Conservation (phyloP, 2,888 invertebrate species). For the Hyalella azteca region DNA sequence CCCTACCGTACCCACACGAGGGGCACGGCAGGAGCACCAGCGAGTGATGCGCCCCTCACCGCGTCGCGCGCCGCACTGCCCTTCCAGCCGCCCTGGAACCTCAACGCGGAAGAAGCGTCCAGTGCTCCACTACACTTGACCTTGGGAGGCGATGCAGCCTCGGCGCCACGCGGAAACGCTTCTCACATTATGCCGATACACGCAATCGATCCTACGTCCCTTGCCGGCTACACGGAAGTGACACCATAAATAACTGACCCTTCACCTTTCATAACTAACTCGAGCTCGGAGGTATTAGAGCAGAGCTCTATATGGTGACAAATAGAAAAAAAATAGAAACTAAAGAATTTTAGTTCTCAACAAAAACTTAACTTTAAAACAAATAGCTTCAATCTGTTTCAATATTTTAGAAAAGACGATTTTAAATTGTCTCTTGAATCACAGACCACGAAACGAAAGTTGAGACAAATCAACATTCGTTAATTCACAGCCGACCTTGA, state of each 20-base stretch:
- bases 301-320: too few species aligned
- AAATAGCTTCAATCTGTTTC: too few species aligned
- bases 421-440: too few species aligned
- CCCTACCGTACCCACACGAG: background rate
- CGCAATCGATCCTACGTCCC: background rate
- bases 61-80: slow-evolving; percentile 6
- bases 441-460: too few species aligned
- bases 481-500: too few species aligned
- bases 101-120: background rate
- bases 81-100: background rate
- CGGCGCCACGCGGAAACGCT: background rate
- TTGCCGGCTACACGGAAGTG: background rate
- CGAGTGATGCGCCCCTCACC: background rate
- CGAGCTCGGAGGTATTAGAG: too few species aligned
- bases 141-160: background rate
- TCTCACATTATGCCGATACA: background rate
- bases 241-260: background rate
- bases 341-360: too few species aligned
- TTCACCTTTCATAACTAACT: too few species aligned
- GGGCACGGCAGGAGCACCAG: slow-evolving; percentile 5
- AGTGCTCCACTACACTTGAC: background rate
- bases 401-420: too few species aligned
- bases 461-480: too few species aligned
- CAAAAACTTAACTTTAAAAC: too few species aligned
- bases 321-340: too few species aligned